Evolutionary conservation across 2,888 invertebrate genomes (phyloP).

Genomic region (Habroteleia sp.): DNA sequence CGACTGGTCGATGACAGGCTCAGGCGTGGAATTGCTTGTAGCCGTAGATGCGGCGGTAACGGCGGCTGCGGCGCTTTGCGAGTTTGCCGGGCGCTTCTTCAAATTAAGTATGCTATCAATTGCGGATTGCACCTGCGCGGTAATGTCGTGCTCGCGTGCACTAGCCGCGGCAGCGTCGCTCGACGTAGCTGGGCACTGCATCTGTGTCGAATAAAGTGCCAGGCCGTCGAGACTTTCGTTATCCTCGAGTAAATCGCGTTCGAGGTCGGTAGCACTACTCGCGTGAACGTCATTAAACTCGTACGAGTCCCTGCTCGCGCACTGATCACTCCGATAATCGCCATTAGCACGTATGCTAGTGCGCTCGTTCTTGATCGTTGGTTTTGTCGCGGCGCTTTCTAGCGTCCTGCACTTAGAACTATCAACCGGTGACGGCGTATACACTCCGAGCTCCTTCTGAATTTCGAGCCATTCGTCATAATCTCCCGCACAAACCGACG

Average conservation of each 20-base stretch:
- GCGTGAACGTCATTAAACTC: constrained; percentile 65
- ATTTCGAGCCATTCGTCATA: constrained; percentile 87
- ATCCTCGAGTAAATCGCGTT: constrained; percentile 78
- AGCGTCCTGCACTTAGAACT: constrained; percentile 85
- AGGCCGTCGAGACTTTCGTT: constrained; percentile 77
- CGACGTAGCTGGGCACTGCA: constrained; percentile 57
- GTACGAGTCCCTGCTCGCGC: constrained; percentile 65
- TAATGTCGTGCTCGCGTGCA: constrained; percentile 83
- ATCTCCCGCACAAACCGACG: constrained; percentile 79
- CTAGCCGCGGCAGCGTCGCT: constrained; percentile 65
- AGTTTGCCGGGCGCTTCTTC: constrained; percentile 80
- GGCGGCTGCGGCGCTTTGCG: constrained; percentile 61
- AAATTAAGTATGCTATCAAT: constrained; percentile 90
- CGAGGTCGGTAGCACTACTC: constrained; percentile 75
- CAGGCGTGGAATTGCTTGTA: constrained; percentile 5
- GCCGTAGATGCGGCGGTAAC: constrained; percentile 12
- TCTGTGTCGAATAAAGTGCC: constrained; percentile 72
- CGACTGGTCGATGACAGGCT: constrained; percentile 76
- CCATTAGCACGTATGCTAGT: constrained; percentile 72
- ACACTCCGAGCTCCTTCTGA: constrained; percentile 84
- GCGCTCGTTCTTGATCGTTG: constrained; percentile 62
- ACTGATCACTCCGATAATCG: constrained; percentile 27
- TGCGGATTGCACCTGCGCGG: constrained; percentile 90
- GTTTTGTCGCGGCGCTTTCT: constrained; percentile 66
- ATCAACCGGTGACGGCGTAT: constrained; percentile 79